Evolutionary conservation across 1,140 invertebrate species (phyloP), one percentile per base, ranked within the genome.

Genomic region (Drosophila mojavensis): DNA sequence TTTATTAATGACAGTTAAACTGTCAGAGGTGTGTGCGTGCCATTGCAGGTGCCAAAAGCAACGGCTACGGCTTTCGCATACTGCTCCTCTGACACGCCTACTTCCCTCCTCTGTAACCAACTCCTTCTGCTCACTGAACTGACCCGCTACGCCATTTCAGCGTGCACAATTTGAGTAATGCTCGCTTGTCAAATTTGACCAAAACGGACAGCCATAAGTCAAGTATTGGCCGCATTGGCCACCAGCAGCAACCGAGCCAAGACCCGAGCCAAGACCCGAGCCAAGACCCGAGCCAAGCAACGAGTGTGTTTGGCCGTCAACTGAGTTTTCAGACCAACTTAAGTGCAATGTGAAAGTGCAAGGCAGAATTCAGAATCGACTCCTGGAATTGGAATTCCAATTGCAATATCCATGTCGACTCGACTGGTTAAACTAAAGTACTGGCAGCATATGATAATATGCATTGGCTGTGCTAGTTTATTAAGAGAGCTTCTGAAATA

Each of bases 1-100:
- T 80, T 89, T 88, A 88, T 88, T 88, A 88, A 88, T 89, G 83
- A 88, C 83, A 89, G 83, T 83, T 88, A 83, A 88, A 89, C 83
- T 89, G 84, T 89, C 79, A 83, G 82, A 82, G 83, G 77, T 88
- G 76, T 88, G 76, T 86, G 83, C 77, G 83, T 88, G 84, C 62
- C 76, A 62, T 65, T 81, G 72, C 83, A 86, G 76, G 83, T 88
- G 83, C 64, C 72, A 77, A 68, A 73, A 74, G 68, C 69, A 67
- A 68, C 50, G 30, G 65, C 61, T 33, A 51, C 55, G 24, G 43
- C n/a, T 54, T 59, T 24, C 41, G 11, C 56, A 68, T 36, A 63
- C 53, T 50, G 15, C 11, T 30, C 3, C 11, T 10, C 33, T 24
- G 15, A 5, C 15, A 39, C 11, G n/a, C 15, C 56, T 5, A n/a